A percentile compares a stretch with the other conserved stretches of the same genome.
phyloP scores from a whole-genome alignment of 1,140 invertebrate genomes.

The Zaprionus gabonicus region DNA sequence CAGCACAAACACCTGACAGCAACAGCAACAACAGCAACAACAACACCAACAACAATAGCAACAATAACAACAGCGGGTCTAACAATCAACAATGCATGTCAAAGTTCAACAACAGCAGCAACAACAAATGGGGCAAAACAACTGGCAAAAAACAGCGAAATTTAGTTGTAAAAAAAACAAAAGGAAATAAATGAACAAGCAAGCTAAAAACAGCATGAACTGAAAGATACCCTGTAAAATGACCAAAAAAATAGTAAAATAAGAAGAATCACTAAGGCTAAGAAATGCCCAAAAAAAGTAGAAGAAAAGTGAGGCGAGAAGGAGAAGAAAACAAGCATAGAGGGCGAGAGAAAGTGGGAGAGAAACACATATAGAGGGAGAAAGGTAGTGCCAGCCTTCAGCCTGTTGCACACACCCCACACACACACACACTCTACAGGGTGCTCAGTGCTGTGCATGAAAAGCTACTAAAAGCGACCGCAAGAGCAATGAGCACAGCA shows the following conservation, averaged over 20 bases:
- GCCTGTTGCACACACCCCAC: neutral
- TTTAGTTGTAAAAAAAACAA: conserved; percentile 36
- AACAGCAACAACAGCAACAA: conserved; percentile 13
- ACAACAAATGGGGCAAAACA: conserved; percentile 25
- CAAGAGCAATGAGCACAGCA: conserved; percentile 40
- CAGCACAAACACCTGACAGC: conserved; percentile 48
- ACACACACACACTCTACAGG: neutral
- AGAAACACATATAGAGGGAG: neutral
- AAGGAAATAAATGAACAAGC: neutral
- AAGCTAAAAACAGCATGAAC: neutral
- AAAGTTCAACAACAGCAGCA: conserved; percentile 21
- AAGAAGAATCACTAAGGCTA: neutral
- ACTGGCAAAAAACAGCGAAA: conserved; percentile 17
- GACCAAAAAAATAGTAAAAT: neutral
- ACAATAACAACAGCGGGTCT: conserved; percentile 7
- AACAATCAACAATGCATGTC: conserved; percentile 36
- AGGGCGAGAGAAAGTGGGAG: neutral
- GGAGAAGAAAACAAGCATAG: neutral
- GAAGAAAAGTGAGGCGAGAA: neutral
- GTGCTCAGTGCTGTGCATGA: neutral
- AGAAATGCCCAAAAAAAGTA: no score
- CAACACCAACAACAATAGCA: conserved; percentile 23
- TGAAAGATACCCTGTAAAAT: neutral
- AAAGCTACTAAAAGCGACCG: conserved; percentile 24
- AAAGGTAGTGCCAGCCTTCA: neutral